A percentile compares a stretch with the other conserved stretches of the same genome.
These are phyloP conservation scores for Tupiocoris notatus DNA, from an alignment of 2,888 invertebrate species.

Conservation along the genomic window DNA sequence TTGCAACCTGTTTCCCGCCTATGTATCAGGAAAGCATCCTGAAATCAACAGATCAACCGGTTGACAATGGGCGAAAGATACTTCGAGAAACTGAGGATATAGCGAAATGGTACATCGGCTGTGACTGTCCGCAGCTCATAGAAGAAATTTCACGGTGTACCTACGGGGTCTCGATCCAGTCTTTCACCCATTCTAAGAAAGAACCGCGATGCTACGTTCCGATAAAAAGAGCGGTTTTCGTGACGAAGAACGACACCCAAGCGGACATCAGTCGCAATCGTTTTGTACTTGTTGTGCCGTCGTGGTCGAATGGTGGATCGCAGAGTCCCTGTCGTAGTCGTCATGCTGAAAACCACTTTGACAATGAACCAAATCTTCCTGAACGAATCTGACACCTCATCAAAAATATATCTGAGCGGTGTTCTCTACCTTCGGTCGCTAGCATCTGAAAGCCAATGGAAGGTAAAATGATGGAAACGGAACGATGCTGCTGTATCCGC, in stretches of 20 bases:
- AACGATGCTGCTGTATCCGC: conserved; percentile 13
- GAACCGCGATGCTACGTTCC: background rate
- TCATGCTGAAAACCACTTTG: conserved; percentile 35
- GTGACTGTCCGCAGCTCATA: background rate
- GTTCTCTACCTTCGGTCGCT: background rate
- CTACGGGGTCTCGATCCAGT: background rate
- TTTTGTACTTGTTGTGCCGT: conserved; percentile 6
- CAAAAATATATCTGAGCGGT: conserved; percentile 37
- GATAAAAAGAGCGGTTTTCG: background rate
- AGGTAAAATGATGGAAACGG: background rate
- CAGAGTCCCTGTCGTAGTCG: conserved; percentile 20
- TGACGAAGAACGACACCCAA: too few relatives aligned
- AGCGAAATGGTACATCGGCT: background rate
- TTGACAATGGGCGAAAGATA: background rate
- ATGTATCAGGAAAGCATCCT: background rate
- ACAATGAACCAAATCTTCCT: conserved; percentile 43
- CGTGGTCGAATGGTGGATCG: conserved; percentile 41
- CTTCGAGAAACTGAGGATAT: background rate
- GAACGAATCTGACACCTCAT: conserved; percentile 44
- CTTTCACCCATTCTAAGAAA: background rate
- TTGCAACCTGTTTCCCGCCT: background rate
- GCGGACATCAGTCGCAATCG: background rate
- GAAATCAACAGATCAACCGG: background rate
- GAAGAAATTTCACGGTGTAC: background rate
- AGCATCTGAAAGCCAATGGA: background rate